Evolutionary conservation across 1,140 invertebrate genomes (phyloP), one percentile per base, ranked within the genome.

Genomic region (Agrilus planipennis): DNA sequence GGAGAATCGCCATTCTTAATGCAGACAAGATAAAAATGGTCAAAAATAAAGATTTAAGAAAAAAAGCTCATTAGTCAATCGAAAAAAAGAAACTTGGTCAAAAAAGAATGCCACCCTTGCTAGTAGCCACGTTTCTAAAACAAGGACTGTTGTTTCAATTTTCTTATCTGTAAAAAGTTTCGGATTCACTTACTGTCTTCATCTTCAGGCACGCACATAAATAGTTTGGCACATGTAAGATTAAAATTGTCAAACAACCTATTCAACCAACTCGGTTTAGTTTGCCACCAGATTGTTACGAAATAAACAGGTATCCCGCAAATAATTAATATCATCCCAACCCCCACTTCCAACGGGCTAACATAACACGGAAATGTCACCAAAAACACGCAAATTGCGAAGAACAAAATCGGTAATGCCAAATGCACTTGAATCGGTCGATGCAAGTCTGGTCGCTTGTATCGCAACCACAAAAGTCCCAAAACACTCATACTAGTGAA

Each of bases 261-360:
- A 23, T 66, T 61, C 39, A 77, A 44, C 71, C 72, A 77, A 38
- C 55, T 45, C 9, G 84, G 82, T 61, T 93, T 94, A 16, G 75
- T 77, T 55, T 85, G 72, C 87, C 88, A 92, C 41, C 73, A 71
- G 15, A 95, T 86, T 48, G 89, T 91, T 0, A 91, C 44, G 30
- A 82, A 75, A 62, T 95, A 97, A 2, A 95, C 81, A 1, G 93
- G 93, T 43, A 96, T 80, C 6, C 90, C 91, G 4, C 87, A 83
- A 1, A 83, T 52, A 21, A 93, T 84, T 27, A 97, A 88, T 7
- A 69, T 68, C 9, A 87, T 60, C 11, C 89, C 91, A 28, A 94
- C 76, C 0, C 82, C 79, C 9, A 89, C 84, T 65, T 90, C 88
- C 46, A 61, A 72, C 0, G 88, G 84, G 38, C 76, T 73, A 9